Evolutionary conservation across 1,140 invertebrate species (phyloP).

Genomic region (Eulimnadia texana): DNA sequence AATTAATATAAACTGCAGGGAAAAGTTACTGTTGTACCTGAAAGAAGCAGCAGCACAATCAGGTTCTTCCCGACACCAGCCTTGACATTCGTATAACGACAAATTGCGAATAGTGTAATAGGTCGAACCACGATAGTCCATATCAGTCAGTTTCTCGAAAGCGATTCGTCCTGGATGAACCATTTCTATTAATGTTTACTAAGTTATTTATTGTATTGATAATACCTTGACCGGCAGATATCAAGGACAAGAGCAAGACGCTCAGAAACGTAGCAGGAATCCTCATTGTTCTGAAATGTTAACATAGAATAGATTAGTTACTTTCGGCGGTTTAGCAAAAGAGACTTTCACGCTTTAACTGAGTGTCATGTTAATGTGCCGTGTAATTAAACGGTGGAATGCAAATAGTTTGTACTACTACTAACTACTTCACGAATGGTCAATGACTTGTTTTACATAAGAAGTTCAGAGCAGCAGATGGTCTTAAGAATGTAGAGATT

Average conservation of each 20-base stretch:
- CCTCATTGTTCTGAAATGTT: neutral
- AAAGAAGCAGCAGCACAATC: constrained; percentile 82
- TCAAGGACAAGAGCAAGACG: neutral
- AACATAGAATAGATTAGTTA: no score
- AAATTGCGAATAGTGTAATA: constrained; percentile 86
- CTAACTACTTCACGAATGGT: no score
- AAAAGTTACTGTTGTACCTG: constrained; percentile 42
- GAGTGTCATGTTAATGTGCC: no score
- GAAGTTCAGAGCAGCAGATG: no score
- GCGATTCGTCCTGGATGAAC: constrained; percentile 40
- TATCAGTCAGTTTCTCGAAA: constrained; percentile 85
- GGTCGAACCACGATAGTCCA: constrained; percentile 74
- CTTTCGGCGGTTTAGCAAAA: no score
- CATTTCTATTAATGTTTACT: no score
- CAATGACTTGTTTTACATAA: no score
- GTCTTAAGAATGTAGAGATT: no score
- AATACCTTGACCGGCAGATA: neutral
- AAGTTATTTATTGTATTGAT: no score
- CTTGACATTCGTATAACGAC: constrained; percentile 83
- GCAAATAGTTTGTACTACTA: no score
- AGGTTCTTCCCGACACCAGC: constrained; percentile 79
- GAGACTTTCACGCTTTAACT: neutral
- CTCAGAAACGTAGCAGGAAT: neutral
- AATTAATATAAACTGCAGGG: neutral
- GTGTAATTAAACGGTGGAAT: no score